Evolutionary conservation across 2,888 invertebrate genomes (phyloP).

Genomic region (Neocrepidodera transversa): DNA sequence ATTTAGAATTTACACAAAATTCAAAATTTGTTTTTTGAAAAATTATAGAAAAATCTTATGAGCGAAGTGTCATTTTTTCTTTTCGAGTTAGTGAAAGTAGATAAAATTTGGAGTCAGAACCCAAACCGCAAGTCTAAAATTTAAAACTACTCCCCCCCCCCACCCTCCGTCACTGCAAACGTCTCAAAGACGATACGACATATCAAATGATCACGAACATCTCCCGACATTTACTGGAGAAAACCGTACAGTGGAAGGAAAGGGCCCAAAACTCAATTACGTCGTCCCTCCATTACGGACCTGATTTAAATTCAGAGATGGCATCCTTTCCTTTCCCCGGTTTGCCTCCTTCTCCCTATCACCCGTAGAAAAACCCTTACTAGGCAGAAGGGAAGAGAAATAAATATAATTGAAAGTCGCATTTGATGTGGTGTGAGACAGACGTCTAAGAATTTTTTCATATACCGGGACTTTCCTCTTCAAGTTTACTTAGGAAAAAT

Average conservation of each 20-base stretch:
- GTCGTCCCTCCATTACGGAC: constrained; percentile 50
- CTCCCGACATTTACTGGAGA: constrained; percentile 35
- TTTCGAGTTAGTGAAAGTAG: no score
- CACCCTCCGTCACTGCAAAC: constrained; percentile 14
- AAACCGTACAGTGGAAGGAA: constrained; percentile 32
- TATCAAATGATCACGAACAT: constrained; percentile 39
- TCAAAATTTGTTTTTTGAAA: no score
- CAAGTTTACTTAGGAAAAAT: neutral
- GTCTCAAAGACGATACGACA: constrained; percentile 26
- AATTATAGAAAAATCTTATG: no score
- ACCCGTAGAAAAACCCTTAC: constrained; percentile 39
- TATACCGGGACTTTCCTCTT: neutral
- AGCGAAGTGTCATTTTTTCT: no score
- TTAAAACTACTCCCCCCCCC: neutral
- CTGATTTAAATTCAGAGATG: constrained; percentile 54
- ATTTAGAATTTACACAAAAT: no score
- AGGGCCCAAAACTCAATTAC: constrained; percentile 53
- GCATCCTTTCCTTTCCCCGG: constrained; percentile 35
- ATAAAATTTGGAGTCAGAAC: constrained; percentile 6
- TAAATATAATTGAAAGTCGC: constrained; percentile 46
- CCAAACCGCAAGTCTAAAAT: constrained; percentile 7
- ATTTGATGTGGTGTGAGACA: constrained; percentile 29
- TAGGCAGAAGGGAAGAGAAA: constrained; percentile 39
- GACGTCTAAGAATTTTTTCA: constrained; percentile 26
- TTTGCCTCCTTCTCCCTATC: constrained; percentile 31